Evolutionary conservation across 2,888 invertebrate species (phyloP), one percentile per base, ranked within the genome.

Genomic region (Busseola fusca): DNA sequence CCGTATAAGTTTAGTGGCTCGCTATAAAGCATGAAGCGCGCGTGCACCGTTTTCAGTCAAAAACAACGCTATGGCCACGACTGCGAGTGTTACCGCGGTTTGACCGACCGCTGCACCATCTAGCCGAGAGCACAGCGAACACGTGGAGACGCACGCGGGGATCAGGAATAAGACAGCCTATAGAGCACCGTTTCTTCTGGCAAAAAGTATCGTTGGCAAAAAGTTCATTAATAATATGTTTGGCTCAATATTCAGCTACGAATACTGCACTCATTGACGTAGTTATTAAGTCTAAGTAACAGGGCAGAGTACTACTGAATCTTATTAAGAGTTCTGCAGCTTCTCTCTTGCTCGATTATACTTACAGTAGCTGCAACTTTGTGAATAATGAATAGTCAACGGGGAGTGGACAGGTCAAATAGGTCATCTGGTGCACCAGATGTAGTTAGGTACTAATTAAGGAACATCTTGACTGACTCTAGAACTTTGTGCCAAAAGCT

Each of bases 21-120:
- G 54, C 82, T 79, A 82, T 80, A 83, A 84, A 88, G 90, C 89
- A 90, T 88, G 91, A 92, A 91, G 91, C 91, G 93, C 93, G 93
- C 94, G 94, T 94, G 94, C 93, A 93, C 93, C 90, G 93, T 93
- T 94, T 95, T 94, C 93, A 94, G 95, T 94, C 94, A 93, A 93
- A 94, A 94, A 93, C 93, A 93, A 93, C 93, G 90, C 88, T 88
- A 87, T 86, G 90, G 90, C 93, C 94, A 93, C 94, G 93, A 94
- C 90, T 91, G 87, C 90, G 92, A 91, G 93, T 93, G 93, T 93
- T 91, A 87, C 91, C 90, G 91, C 87, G 90, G 92, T 90, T 91
- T 84, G 90, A 89, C 85, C 89, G 91, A 87, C 89, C 91, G 87
- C 89, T 87, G 91, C 87, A 86, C 85, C 80, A 88, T 86, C 91